Evolutionary conservation across 2,113 vertebrate genomes (phyloP), one percentile per base, ranked within the genome.

Genomic region (Bolborhynchus lineola): DNA sequence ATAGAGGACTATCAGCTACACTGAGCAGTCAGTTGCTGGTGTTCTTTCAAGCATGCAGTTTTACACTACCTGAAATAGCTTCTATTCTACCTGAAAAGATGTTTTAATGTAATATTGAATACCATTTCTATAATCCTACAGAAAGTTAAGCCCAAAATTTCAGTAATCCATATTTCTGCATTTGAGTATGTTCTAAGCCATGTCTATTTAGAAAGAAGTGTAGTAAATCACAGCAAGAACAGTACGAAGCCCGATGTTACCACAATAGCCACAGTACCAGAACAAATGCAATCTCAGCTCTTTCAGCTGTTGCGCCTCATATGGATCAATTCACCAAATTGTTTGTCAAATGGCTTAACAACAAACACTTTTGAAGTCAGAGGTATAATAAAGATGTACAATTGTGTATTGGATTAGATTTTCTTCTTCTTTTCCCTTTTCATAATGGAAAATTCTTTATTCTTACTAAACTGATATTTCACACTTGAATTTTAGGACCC

Each of bases 91-190:
- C 23, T 82, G 28, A 87, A 67, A 83, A 70, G 5, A 18, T 10
- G 8, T n/a, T 78, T 74, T 41, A 74, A 70, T 1, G 0, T 8
- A 35, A 35, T 68, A 76, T 10, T 52, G 0, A 0, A 55, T 39
- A 41, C 4, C 6, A 13, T 53, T 91, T 86, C 49, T 62, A 62
- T 80, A 80, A 65, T 8, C 3, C 10, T 41, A 31, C 0, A 0
- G n/a, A 18, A 82, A 57, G 10, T 31, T 31, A 60, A 71, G 41
- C 11, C 3, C 24, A 35, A 62, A 39, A 16, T 26, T 5, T 52
- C 13, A 50, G 21, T 35, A 44, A 82, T 4, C 82, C 46, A 37
- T 15, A 57, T 52, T 90, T 64, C 62, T 88, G 20, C 39, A 65
- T 31, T 17, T 69, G 31, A 68, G 52, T 29, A 55, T 60, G 10